These are phyloP conservation scores for Perccottus glenii DNA, from an alignment of 2,113 vertebrate species.

Conservation along the genomic window DNA sequence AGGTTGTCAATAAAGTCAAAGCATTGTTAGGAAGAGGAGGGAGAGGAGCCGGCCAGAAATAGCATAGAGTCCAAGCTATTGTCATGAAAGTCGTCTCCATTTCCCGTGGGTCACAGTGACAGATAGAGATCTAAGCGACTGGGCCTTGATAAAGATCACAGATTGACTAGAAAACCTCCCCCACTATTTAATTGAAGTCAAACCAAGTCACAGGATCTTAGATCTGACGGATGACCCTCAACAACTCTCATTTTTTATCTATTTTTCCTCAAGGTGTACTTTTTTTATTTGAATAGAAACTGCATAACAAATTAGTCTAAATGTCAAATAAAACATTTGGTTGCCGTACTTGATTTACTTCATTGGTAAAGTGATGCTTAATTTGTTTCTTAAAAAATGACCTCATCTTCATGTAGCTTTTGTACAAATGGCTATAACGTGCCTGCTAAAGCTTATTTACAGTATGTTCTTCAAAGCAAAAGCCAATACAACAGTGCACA, in stretches of 20 bases:
- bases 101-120: slow-evolving; percentile 73
- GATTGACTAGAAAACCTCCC: slow-evolving; percentile 78
- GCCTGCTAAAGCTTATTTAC: no score
- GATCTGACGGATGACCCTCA: slow-evolving; percentile 81
- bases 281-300: slow-evolving; percentile 58
- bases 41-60: slow-evolving; percentile 63
- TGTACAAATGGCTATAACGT: no score
- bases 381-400: no score
- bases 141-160: slow-evolving; percentile 81
- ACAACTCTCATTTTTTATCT: slow-evolving; percentile 60
- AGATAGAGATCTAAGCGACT: slow-evolving; percentile 81
- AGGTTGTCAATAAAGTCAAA: slow-evolving; percentile 69
- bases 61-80: slow-evolving; percentile 69
- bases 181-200: slow-evolving; percentile 85
- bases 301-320: slow-evolving; percentile 58
- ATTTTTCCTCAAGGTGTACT: slow-evolving; percentile 12
- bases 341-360: slow-evolving; percentile 28
- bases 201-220: slow-evolving; percentile 79
- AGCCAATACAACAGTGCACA: no score
- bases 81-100: slow-evolving; percentile 76
- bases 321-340: slow-evolving; percentile 46
- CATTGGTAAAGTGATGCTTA: slow-evolving; percentile 4
- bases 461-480: no score
- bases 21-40: slow-evolving; percentile 68
- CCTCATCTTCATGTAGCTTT: no score